Evolutionary conservation across 1,140 invertebrate genomes (phyloP), one percentile per base, ranked within the genome.

Genomic region (Drosophila busckii): DNA sequence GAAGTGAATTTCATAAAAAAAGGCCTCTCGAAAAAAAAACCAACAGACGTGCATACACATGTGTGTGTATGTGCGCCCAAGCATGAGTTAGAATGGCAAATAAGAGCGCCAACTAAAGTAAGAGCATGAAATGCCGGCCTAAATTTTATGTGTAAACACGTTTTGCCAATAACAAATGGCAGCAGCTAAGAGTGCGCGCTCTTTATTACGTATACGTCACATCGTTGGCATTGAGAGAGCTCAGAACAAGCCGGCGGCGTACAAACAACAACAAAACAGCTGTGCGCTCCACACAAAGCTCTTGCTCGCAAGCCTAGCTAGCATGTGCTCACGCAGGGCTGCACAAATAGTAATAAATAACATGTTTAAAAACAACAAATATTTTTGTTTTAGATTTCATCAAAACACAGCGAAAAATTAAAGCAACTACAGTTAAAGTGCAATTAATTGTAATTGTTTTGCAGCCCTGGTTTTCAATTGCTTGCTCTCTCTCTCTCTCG

Each of bases 1-100:
- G 66, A 85, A 85, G 64, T 85, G 82, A 85, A 83, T 54, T 63
- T 52, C 15, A 62, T n/a, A 45, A 20, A 56, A 61, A n/a, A n/a
- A n/a, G n/a, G n/a, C n/a, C n/a, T n/a, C n/a, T 53, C 19, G 17
- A 38, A 48, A 32, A 12, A 22, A 46, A 65, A 56, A 40, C n/a
- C n/a, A 34, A 17, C 38, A 53, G 46, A 42, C 52, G 22, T 22
- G 29, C 42, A 54, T 45, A 26, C 50, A 35, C 66, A 82, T 55
- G 23, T n/a, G n/a, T n/a, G n/a, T n/a, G 32, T 60, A 63, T 54
- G 22, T 53, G 22, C n/a, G n/a, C 42, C 37, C 26, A 82, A 82
- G 76, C 70, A 82, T 49, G 75, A 76, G 61, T 82, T 82, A 75
- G 65, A 80, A 75, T 28, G n/a, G n/a, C 19, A 10, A 53, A 9